Evolutionary conservation across 2,797 vertebrate species (phyloP), one percentile per base, ranked within the genome.

Genomic region (Schizopygopsis malacanthus): DNA sequence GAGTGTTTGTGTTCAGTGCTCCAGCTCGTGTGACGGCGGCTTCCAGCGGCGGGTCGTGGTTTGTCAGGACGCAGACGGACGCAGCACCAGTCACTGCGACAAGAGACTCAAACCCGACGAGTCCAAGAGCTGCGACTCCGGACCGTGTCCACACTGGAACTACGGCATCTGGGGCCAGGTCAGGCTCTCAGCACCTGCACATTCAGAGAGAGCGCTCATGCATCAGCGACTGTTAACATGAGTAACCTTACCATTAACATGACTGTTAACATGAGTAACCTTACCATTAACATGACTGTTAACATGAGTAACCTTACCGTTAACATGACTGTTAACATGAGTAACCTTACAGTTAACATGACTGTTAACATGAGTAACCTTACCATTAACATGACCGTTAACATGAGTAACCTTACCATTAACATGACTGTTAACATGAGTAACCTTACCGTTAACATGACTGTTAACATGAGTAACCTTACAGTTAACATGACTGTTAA

Each of bases 101-200:
- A 94, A 95, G 75, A 92, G 95, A 89, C 92, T 96, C 83, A 98
- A 96, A 92, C 98, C 98, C 22, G 94, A 93, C 0, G 96, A 98
- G 90, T 95, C 95, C 0, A 97, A 96, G 93, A 95, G 92, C 90
- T 99, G 98, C 83, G 95, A 98, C 92, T 96, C 96, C 2, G 98
- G 98, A 77, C 96, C 97, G 18, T 99, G 98, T 87, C 98, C 98
- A 12, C 95, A 92, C 81, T 99, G 98, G 98, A 98, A 96, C 93
- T 97, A 96, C 0, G 96, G 98, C 7, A 95, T 92, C 89, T 99
- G 98, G 98, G 97, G 97, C 93, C 97, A 99, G 94, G 98, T 99
- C 94, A 96, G 8, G 75, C 81, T 25, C 47, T 47, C 28, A 71
- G 3, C n/a, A n/a, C n/a, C n/a, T n/a, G n/a, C 16, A 8, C 52